Evolutionary conservation across 2,797 vertebrate genomes (phyloP), one percentile per base, ranked within the genome.

Genomic region (Perdix hodgsoniae): DNA sequence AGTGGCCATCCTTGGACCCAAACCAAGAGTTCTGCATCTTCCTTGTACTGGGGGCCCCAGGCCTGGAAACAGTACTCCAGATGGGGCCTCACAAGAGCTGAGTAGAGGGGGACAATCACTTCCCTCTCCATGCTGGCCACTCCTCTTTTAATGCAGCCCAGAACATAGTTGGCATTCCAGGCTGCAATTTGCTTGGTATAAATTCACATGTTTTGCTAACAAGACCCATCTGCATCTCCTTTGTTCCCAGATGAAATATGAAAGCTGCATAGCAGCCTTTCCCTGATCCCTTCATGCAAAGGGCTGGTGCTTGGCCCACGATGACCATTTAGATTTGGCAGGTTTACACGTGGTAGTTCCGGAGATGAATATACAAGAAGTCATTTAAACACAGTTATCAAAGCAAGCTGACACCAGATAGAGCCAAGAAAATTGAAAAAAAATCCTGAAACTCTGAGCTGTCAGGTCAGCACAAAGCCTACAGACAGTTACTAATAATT

Each of bases 311-410:
- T 61, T 49, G 27, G n/a, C 64, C 37, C 31, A 26, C 1, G 2
- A 2, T 40, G 5, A 44, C 31, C 24, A 5, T 9, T 9, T 50
- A 9, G 14, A 4, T 74, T 77, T 82, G 3, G n/a, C 61, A 74
- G 33, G 29, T 17, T 31, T 91, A 77, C 0, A 0, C 64, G 19
- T 27, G n/a, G 0, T 47, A 39, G 11, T 39, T 12, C 24, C 60
- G 69, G 31, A 67, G 33, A 40, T 57, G 6, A 71, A 83, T 14
- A n/a, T 74, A 14, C 3, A 60, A 52, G 4, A 57, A 24, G 27
- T 13, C 56, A 45, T 5, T 40, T 74, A 61, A 45, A 13, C 10
- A 29, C 3, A n/a, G 5, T 45, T 64, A 37, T 54, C 56, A 71
- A 77, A 77, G 5, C 12, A 71, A 77, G 13, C 1, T 72, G 75